phyloP scores from a whole-genome alignment of 2,797 vertebrate species.

The Sylvilagus floridanus region DNA sequence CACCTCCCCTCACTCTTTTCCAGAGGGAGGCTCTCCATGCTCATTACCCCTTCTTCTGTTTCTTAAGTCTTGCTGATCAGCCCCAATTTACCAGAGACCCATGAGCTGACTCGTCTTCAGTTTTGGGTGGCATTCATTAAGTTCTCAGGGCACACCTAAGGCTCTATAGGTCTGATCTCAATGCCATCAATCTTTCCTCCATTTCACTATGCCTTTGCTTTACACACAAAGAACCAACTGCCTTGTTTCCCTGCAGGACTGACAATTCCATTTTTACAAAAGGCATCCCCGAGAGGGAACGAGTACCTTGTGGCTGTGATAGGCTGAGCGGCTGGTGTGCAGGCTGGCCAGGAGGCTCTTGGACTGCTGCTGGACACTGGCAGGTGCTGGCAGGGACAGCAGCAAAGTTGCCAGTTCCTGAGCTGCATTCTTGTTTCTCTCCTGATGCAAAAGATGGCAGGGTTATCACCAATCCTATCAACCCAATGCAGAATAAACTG shows the following conservation, averaged over 20 bases:
- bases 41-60: neutral
- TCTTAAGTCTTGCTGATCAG: constrained; percentile 16
- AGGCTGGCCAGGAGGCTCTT: constrained; percentile 98
- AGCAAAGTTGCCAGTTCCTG: constrained; percentile 97
- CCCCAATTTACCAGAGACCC: neutral
- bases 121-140: neutral
- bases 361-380: constrained; percentile 98
- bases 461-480: neutral
- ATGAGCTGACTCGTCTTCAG: neutral
- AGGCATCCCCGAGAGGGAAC: neutral
- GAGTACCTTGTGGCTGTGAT: constrained; percentile 98
- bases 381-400: constrained; percentile 96
- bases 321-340: constrained; percentile 97
- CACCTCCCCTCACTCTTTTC: neutral
- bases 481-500: neutral
- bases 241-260: neutral
- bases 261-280: neutral
- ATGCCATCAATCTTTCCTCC: neutral
- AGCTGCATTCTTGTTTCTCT: constrained; percentile 95
- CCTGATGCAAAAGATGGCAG: constrained; percentile 87
- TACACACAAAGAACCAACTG: neutral
- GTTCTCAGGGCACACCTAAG: neutral
- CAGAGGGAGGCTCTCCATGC: neutral
- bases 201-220: neutral
- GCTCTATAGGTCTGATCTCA: neutral